Evolutionary conservation across 2,113 vertebrate species (phyloP).

Genomic region (Tachycineta bicolor): DNA sequence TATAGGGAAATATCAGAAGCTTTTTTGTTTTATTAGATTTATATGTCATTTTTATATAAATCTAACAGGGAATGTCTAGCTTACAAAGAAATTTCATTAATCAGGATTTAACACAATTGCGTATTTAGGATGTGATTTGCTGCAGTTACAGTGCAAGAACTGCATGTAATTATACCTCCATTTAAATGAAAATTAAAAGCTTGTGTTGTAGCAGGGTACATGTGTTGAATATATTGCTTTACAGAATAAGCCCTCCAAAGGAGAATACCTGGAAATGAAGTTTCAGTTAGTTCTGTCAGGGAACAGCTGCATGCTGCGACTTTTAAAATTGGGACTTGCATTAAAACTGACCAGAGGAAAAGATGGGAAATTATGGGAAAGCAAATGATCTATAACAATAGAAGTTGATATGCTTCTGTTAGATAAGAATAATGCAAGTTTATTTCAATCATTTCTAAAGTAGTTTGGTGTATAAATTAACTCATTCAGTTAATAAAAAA

Average conservation of each 20-base stretch:
- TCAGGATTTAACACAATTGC: conserved; percentile 64
- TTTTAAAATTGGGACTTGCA: neutral
- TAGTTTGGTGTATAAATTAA: conserved; percentile 45
- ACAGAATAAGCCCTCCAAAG: neutral
- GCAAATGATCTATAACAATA: conserved; percentile 30
- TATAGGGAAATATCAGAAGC: conserved; percentile 38
- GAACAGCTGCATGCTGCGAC: neutral
- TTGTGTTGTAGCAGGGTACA: conserved; percentile 12
- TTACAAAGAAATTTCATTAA: conserved; percentile 67
- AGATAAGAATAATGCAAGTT: conserved; percentile 40
- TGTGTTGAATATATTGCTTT: conserved; percentile 30
- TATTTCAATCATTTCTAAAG: conserved; percentile 43
- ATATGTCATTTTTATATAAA: conserved; percentile 36
- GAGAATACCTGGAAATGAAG: conserved; percentile 13
- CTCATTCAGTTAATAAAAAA: conserved; percentile 21
- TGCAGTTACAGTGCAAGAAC: conserved; percentile 54
- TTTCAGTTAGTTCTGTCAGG: neutral
- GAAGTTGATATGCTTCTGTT: conserved; percentile 13
- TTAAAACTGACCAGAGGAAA: conserved; percentile 34
- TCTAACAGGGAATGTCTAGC: conserved; percentile 52
- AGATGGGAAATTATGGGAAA: conserved; percentile 23
- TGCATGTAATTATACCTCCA: conserved; percentile 52
- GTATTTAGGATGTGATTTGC: conserved; percentile 56
- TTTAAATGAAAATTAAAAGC: conserved; percentile 67
- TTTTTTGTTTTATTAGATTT: conserved; percentile 57